Evolutionary conservation across 1,140 invertebrate genomes (phyloP), one percentile per base, ranked within the genome.

Genomic region (Atta cephalotes): DNA sequence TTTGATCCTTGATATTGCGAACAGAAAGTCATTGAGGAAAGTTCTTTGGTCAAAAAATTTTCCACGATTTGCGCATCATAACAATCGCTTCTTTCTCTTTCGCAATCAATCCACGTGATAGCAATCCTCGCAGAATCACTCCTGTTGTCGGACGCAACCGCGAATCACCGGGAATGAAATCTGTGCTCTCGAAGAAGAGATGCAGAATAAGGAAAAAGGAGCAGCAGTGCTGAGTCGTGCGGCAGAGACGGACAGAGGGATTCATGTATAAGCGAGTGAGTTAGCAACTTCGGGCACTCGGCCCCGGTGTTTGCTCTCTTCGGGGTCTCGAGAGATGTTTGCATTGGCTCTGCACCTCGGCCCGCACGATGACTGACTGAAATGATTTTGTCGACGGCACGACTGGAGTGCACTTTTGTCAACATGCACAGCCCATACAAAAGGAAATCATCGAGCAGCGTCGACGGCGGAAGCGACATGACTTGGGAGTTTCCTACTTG

Each of bases 281-380:
- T 88, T 87, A 68, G 87, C 87, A 88, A 87, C 60, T 87, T 76
- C 85, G 76, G 51, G 25, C 49, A 81, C 85, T 86, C 53, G 35
- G 56, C 63, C 71, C 18, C 31, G 39, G 62, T 87, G 85, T 89
- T 90, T 90, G 80, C 86, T 85, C 88, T 90, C 87, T 78, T 86
- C 74, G 88, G 16, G 77, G 76, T 79, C 71, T 56, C 70, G 31
- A 31, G 60, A 77, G 87, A 39, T 90, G 89, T 90, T 90, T 90
- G 85, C 87, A 68, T 81, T 90, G 89, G 78, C 85, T 79, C 87
- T 25, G 84, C 85, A 81, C 84, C 87, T 87, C 70, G 31, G 85
- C 58, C 63, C 68, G 63, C 62, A 81, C 70, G 81, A 90, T 90
- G 88, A 89, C 89, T 90, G 87, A 88, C 78, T 80, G 88, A 79